Evolutionary conservation across 2,797 vertebrate species (phyloP).

Genomic region (Etheostoma nigrum): DNA sequence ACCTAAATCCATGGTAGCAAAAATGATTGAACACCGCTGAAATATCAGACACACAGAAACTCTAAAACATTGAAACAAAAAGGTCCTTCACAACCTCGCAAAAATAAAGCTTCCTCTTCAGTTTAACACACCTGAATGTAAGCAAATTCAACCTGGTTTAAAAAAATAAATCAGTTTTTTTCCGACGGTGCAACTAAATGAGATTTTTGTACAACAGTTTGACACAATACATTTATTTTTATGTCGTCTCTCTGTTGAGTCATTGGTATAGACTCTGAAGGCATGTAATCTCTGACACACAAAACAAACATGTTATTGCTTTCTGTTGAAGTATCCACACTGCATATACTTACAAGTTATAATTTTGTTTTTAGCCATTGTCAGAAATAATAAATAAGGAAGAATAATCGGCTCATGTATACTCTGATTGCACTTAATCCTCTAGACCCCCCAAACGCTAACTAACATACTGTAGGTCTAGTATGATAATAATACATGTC

Average conservation of each 20-base stretch:
- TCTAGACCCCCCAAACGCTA: conserved; percentile 85
- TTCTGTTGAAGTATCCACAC: conserved; percentile 69
- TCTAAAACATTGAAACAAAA: conserved; percentile 67
- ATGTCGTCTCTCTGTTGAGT: conserved; percentile 66
- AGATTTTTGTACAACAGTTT: conserved; percentile 56
- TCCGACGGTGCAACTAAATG: conserved; percentile 63
- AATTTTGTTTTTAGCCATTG: conserved; percentile 60
- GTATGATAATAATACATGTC: conserved; percentile 78
- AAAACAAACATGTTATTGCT: conserved; percentile 81
- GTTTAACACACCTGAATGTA: conserved; percentile 74
- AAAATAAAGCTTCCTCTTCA: conserved; percentile 83
- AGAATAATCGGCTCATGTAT: conserved; percentile 87
- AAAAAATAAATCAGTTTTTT: conserved; percentile 68
- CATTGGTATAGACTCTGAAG: conserved; percentile 75
- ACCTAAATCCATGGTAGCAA: conserved; percentile 79
- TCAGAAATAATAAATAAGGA: conserved; percentile 88
- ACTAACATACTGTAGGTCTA: conserved; percentile 81
- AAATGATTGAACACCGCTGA: conserved; percentile 78
- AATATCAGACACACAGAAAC: conserved; percentile 70
- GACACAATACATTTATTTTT: conserved; percentile 57
- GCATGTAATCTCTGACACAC: conserved; percentile 66
- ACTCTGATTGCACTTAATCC: conserved; percentile 94
- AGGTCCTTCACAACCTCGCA: conserved; percentile 71
- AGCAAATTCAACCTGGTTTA: conserved; percentile 61
- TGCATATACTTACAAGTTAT: conserved; percentile 73